Base-by-base conservation (phyloP, 64 coral and sea anemone genomes). In the Exaiptasia diaphana region DNA sequence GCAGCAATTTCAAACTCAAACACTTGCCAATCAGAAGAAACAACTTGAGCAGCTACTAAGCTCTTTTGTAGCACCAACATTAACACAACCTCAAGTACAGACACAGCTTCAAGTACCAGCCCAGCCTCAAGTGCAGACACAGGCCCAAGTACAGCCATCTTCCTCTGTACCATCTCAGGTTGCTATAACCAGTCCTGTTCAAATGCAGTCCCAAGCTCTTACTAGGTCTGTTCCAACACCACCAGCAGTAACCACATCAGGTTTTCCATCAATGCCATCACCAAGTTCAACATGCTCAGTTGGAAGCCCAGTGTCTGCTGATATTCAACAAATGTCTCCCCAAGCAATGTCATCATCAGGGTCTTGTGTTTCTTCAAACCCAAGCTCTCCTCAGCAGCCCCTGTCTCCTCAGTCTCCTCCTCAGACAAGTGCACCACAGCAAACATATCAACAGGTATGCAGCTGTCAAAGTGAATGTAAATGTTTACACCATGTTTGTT, bases 341-440 rank as follows among this genome's bases (percentile, higher is more conserved):
- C 86, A 88, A 17, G 75, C 80, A 22, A 79, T 78, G 0, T 53
- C 52, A 28, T 89, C 91, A 15, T 63, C 81, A 30, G 75, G 45
- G 34, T 61, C 74, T 42, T 71, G 73, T 37, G 7, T 64, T 3
- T 89, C 80, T 18, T 94, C 91, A 46, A 89, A 60, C n/a, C 91
- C 91, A 5, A 55, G 52, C 9, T 94, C 91, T 31, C 91, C 91
- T 44, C 79, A 83, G 10, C 91, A 89, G 41, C 37, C 73, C 28
- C 61, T 36, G 27, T 83, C 79, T 25, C 91, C 91, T 34, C 75
- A 72, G 21, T 6, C 73, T 22, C 79, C 80, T 15, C 53, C 72
- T 6, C 75, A 81, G 6, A 64, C 63, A 5, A 41, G 32, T 50
- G 69, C 65, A n/a, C 57, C 21, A 49, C 55, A 50, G 4, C 83